Percentiles rank a stretch among this genome's conserved stretches.
Evolutionary conservation across 2,797 vertebrate species (phyloP).

Genomic region (Galagoides demidoff): DNA sequence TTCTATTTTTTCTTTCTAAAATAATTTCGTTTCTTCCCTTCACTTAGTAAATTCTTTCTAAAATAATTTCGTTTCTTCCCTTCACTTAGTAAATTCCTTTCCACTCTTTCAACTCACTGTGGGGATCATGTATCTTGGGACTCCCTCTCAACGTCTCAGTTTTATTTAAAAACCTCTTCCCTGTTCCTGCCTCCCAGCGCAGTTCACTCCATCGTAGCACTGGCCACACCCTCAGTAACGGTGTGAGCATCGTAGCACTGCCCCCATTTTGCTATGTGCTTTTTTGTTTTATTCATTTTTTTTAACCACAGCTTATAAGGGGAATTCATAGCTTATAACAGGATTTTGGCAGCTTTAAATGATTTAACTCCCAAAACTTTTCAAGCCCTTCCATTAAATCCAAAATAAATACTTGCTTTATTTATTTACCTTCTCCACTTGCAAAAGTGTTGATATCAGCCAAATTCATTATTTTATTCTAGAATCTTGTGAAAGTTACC

Average conservation of each 20-base stretch:
- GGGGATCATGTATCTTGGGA: neutral
- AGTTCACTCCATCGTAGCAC: neutral
- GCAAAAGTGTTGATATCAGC: neutral
- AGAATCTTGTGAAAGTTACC: slow-evolving; percentile 12
- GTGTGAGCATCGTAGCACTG: too few relatives aligned
- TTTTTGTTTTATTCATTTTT: neutral
- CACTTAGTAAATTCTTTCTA: slow-evolving; percentile 1
- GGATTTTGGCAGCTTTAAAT: neutral
- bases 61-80: slow-evolving; percentile 4
- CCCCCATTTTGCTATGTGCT: neutral
- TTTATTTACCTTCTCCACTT: neutral
- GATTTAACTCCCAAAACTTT: neutral
- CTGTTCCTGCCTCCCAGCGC: neutral
- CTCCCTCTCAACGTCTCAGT: neutral
- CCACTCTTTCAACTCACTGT: slow-evolving; percentile 2
- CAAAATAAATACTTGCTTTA: neutral
- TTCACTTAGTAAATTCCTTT: neutral
- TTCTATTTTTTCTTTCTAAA: slow-evolving; percentile 2
- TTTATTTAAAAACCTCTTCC: neutral
- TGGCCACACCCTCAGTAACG: neutral
- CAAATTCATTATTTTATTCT: neutral
- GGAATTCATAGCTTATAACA: neutral
- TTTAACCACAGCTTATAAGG: neutral
- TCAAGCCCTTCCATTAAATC: neutral
- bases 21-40: slow-evolving; percentile 6